Conservation (phyloP, 2,797 vertebrate genomes). For the Channa striata region DNA sequence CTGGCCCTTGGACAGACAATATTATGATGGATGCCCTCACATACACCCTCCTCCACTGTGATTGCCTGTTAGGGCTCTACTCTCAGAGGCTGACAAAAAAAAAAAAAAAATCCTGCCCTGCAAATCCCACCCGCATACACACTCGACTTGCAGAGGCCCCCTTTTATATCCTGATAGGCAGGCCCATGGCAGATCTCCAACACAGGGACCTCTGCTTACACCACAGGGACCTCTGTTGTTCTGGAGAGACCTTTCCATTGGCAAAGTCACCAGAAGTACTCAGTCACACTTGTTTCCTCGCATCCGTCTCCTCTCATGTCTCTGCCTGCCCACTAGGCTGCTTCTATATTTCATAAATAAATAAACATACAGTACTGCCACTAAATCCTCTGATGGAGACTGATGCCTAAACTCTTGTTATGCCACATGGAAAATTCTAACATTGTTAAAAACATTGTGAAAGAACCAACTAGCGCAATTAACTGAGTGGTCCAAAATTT, state of each 20-base stretch:
- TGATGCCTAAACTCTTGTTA: background rate
- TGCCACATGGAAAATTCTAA: background rate
- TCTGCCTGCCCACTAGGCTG: constrained; percentile 25
- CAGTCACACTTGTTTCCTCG: constrained; percentile 56
- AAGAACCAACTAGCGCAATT: too few species aligned
- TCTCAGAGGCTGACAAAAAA: constrained; percentile 62
- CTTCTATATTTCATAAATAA: constrained; percentile 38
- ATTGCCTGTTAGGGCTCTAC: constrained; percentile 74
- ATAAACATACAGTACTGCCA: constrained; percentile 25
- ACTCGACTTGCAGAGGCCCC: constrained; percentile 44
- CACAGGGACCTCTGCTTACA: constrained; percentile 61
- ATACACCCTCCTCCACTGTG: constrained; percentile 70
- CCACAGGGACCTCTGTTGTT: constrained; percentile 67
- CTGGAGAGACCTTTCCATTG: constrained; percentile 71
- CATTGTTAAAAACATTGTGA: too few species aligned
- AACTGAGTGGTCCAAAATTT: too few species aligned
- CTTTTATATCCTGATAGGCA: constrained; percentile 65
- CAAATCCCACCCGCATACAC: constrained; percentile 63
- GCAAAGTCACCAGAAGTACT: constrained; percentile 74
- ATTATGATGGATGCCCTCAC: constrained; percentile 81
- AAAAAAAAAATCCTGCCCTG: constrained; percentile 69
- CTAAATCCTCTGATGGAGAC: constrained; percentile 18
- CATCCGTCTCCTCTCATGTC: constrained; percentile 43
- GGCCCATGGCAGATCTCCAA: constrained; percentile 63
- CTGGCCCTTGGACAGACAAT: constrained; percentile 77